Base-by-base conservation (phyloP, 2,888 invertebrate species). In the Sarcophaga carnaria region DNA sequence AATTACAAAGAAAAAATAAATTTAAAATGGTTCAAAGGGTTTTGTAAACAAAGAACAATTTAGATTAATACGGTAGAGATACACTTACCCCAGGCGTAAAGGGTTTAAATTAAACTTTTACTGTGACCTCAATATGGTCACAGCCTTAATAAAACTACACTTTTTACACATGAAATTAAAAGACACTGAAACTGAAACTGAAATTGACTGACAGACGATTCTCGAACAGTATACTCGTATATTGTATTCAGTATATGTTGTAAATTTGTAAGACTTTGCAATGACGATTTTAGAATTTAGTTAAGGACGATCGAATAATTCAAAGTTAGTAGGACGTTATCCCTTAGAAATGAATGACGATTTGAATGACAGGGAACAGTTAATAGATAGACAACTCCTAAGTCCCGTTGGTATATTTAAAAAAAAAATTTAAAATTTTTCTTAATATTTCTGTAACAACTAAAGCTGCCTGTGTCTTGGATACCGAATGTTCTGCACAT, bases 401-500 rank as follows among this genome's bases (percentile, higher is more conserved):
- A 37, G 37, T 2, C 37, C 37, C 10, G 2, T 37, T 37, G 37
- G 37, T 37, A 37, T 37, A 37, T 37, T 37, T 2, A 37, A 37
- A 37, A 37, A 37, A 37, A 37, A 37, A 37, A 8, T 37, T 8
- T 37, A 37, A 37, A 37, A 37, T 54, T 54, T 17, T 54, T 54
- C 17, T 54, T 12, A 17, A 54, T 54, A 54, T 54, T 14, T 54
- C 54, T 5, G 54, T 54, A 70, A 77, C n/a, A 17, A 63, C 12
- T 54, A 14, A 77, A 97, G 96, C 96, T 89, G 95, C 97, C 76
- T 98, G 98, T 92, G 94, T 96, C 89, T 94, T 96, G 60, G 96
- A 97, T 90, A 95, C 96, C 89, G 97, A 98, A 93, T 98, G 98
- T 92, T 95, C 95, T 85, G 93, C 95, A 10, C 94, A 95, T n/a